Conservation (phyloP, 2,888 invertebrate species). For the Caenorhabditis sp. region DNA sequence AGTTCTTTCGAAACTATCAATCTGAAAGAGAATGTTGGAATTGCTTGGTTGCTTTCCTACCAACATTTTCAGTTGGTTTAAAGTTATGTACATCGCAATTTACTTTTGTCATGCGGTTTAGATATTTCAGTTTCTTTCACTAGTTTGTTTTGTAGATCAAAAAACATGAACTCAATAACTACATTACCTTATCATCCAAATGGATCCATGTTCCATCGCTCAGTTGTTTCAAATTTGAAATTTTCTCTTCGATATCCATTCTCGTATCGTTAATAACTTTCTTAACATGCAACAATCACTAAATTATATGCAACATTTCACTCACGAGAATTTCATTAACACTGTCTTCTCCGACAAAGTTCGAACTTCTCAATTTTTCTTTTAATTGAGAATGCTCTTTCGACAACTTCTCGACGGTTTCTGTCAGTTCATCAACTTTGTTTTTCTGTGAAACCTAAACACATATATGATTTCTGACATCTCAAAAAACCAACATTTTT, state of each 20-base stretch:
- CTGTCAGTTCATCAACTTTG: background rate
- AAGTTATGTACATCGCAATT: too few relatives aligned
- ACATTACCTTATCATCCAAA: conserved; percentile 37
- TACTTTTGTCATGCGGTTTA: too few relatives aligned
- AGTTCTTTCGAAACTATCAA: conserved; percentile 25
- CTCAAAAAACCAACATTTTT: background rate
- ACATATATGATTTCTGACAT: background rate
- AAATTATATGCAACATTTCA: background rate
- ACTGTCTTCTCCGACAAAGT: conserved; percentile 12
- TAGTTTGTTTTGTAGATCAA: too few relatives aligned
- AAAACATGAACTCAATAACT: too few relatives aligned
- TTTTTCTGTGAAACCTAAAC: background rate
- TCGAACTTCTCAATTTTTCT: background rate
- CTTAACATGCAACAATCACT: conserved; percentile 8
- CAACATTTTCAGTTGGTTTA: conserved; percentile 32
- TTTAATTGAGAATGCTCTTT: conserved; percentile 14
- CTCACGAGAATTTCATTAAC: conserved; percentile 34
- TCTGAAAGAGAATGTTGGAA: conserved; percentile 9
- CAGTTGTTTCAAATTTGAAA: conserved; percentile 29
- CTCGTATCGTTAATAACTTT: conserved; percentile 38
- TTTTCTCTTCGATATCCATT: conserved; percentile 40
- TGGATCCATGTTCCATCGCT: conserved; percentile 34
- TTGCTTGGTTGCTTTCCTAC: background rate
- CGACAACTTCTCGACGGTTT: conserved; percentile 9
- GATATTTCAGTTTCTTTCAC: too few relatives aligned